Base-by-base conservation (phyloP, 1,140 invertebrate genomes). In the Nylanderia fulva region DNA sequence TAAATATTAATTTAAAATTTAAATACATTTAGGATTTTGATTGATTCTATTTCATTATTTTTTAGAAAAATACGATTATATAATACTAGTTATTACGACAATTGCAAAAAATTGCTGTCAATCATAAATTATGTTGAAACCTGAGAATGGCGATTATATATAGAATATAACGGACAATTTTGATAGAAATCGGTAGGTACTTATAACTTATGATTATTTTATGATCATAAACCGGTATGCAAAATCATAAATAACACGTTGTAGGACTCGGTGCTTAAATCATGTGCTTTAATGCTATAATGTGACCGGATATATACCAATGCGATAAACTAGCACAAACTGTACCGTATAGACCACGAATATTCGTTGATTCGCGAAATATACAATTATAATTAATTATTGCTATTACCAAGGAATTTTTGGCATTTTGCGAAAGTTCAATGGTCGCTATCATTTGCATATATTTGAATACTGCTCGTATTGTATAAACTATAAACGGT, bases 251-350 rank as follows among this genome's bases (percentile, higher is more conserved):
- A 61, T 61, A 83, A 61, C 39, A 15, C 8, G 27, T 33, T 52
- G n/a, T 60, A 74, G 21, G 29, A 60, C 15, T 84, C 15, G 33
- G 8, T 52, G 29, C 33, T 74, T 52, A 75, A 56, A 64, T 83
- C 48, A 63, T 29, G 18, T 36, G 54, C 21, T 61, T 61, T 39
- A 18, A 27, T 61, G 54, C 6, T 58, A 63, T 21, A 48, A 63
- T 48, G 27, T 29, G n/a, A 66, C 18, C 36, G n/a, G 60, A 36
- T 45, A 33, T 45, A 33, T 29, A 36, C 1, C 39, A 48, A 18
- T n/a, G 42, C 7, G 60, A 77, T 36, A 61, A 36, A 66, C 18
- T 66, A 42, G 11, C 18, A 21, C 52, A 27, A 45, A 52, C n/a
- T 52, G 42, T 21, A 6, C 7, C 11, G 7, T 42, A 9, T n/a